phyloP scores from a whole-genome alignment of 2,797 vertebrate species.

The Halcyon badia region DNA sequence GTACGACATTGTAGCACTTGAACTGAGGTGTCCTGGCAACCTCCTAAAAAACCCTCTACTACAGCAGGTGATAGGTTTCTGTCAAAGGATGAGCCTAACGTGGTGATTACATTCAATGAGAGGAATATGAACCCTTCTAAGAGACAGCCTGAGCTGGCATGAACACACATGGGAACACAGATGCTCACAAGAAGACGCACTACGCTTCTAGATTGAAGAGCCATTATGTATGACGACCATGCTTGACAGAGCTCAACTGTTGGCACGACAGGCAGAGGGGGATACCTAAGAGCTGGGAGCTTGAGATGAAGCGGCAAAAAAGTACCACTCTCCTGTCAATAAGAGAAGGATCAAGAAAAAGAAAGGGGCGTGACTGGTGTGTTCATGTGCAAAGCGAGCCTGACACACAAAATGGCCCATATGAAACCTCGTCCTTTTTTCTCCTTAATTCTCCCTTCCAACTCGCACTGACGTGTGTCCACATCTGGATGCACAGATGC shows the following conservation, averaged over 20 bases:
- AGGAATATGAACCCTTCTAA: rapidly evolving
- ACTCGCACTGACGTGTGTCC: not conserved
- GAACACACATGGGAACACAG: rapidly evolving
- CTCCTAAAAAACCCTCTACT: not conserved
- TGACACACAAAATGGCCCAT: not conserved
- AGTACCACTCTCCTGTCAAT: not conserved
- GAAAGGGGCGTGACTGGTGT: not conserved
- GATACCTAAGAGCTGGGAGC: not conserved
- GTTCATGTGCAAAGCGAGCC: not conserved
- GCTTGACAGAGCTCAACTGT: not conserved
- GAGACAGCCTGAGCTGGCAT: not conserved
- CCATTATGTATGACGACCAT: not conserved
- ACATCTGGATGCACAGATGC: constrained; percentile 38
- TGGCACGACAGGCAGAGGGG: not conserved
- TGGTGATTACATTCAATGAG: rapidly evolving
- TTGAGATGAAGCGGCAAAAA: not conserved
- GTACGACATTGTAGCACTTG: not conserved
- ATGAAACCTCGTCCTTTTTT: not conserved
- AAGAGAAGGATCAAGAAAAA: not conserved
- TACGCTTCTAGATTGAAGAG: not conserved
- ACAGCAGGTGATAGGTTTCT: rapidly evolving
- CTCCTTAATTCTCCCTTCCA: not conserved
- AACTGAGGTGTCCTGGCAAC: not conserved
- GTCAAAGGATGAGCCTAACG: not conserved
- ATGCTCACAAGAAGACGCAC: not conserved